A percentile compares a stretch with the other conserved stretches of the same genome.
Evolutionary conservation across 2,888 invertebrate genomes (phyloP).

Genomic region (Aleiodes alternator): DNA sequence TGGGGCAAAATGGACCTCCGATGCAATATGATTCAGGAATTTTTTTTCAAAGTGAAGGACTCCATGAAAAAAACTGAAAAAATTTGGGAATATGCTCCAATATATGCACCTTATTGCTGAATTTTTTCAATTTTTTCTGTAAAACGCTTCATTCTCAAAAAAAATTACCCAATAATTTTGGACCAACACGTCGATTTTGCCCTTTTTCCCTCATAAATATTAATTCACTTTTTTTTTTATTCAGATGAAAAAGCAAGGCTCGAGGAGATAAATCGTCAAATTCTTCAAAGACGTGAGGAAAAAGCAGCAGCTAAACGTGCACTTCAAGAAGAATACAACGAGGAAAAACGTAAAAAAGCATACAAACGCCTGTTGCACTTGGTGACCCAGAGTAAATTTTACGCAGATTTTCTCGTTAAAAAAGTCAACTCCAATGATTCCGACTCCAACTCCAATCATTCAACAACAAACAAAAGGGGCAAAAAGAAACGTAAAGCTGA

Average conservation of each 20-base stretch:
- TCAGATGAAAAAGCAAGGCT: not conserved
- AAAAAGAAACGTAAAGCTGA: no score
- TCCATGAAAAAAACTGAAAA: no score
- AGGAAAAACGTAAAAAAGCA: constrained; percentile 61
- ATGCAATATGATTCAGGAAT: no score
- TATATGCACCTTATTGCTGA: no score
- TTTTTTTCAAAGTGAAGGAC: no score
- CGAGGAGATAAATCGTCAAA: not conserved
- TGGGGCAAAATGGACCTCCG: no score
- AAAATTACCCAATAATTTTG: no score
- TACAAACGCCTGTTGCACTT: constrained; percentile 70
- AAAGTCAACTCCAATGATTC: constrained; percentile 57
- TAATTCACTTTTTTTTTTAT: not conserved
- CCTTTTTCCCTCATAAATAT: no score
- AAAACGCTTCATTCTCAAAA: no score
- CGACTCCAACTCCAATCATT: constrained; percentile 30
- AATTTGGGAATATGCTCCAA: no score
- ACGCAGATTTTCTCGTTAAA: constrained; percentile 59
- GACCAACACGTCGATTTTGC: no score
- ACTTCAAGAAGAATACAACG: constrained; percentile 53
- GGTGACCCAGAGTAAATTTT: constrained; percentile 66
- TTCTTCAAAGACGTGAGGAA: not conserved
- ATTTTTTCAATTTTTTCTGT: no score
- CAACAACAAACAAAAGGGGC: not conserved
- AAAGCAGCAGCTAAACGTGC: not conserved